Evolutionary conservation across 1,140 invertebrate species (phyloP), one percentile per base, ranked within the genome.

Genomic region (Anagrus nilaparvatae): DNA sequence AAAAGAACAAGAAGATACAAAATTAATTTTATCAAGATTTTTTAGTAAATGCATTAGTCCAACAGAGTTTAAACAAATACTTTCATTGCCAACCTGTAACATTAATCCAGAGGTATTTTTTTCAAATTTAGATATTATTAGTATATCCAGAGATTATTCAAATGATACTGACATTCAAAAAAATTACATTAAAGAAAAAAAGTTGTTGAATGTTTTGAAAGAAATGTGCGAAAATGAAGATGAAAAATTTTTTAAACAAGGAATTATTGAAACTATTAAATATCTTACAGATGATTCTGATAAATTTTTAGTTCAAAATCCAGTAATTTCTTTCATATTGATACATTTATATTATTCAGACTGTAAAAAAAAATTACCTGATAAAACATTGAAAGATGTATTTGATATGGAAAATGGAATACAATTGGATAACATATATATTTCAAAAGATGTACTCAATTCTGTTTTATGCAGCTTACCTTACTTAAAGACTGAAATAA

Each of bases 41-140:
- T 60, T 58, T 30, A 48, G 46, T 16, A 56, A 52, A 47, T 44
- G 39, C 32, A 50, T 54, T 12, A 53, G 46, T 19, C 21, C 55
- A 19, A 30, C 69, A 67, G 55, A 76, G 65, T 60, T 78, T 50
- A 56, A 71, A 46, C 54, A 67, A 47, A 73, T 77, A 51, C 70
- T 79, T 45, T 63, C 59, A 8, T 59, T 66, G 52, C 51, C 63
- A 29, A 65, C 58, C 25, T 70, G 73, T n/a, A 74, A 70, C 47
- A 60, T 79, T 40, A 63, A 61, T 45, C 67, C 65, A 46, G 54
- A 60, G 25, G 55, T 69, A 32, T 78, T 79, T 55, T 65, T 72
- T 30, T 52, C 69, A 44, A 69, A 73, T 52, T 41, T 43, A 67
- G 69, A 51, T 69, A 67, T 66, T 72, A 64, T 75, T 4, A 66